These are phyloP conservation scores for Tursiops truncatus DNA, from an alignment of 2,113 vertebrate genomes.

Conservation along the genomic window DNA sequence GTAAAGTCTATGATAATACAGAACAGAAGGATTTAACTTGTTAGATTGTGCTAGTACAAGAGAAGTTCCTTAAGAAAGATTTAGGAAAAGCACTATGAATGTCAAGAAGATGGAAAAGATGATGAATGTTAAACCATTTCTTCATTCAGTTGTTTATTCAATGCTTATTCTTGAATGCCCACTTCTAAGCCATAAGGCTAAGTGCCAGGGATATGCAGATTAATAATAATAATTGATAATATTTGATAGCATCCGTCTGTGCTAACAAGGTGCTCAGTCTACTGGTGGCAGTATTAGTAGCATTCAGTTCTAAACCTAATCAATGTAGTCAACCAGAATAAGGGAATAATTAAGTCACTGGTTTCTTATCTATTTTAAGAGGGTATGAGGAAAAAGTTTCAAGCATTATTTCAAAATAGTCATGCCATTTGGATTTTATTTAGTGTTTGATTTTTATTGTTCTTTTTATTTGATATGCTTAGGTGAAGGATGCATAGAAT, in stretches of 20 bases:
- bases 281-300: not conserved
- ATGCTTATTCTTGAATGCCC: not conserved
- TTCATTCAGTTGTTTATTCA: not conserved
- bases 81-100: not conserved
- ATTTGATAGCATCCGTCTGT: not conserved
- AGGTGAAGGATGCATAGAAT: not conserved
- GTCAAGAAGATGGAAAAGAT: not conserved
- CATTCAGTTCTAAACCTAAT: not conserved
- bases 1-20: not conserved
- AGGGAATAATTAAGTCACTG: not conserved
- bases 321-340: not conserved
- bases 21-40: not conserved
- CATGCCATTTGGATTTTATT: not conserved
- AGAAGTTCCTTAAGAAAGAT: not conserved
- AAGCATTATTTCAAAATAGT: constrained; percentile 15
- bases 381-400: not conserved
- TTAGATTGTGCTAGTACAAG: not conserved
- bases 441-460: not conserved
- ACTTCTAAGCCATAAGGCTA: not conserved
- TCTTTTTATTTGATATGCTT: not conserved
- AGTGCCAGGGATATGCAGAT: not conserved
- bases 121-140: not conserved
- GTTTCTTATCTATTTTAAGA: not conserved
- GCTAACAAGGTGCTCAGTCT: not conserved
- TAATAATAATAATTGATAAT: not conserved